Evolutionary conservation across 2,888 invertebrate genomes (phyloP).

Genomic region (Aquatica leii): DNA sequence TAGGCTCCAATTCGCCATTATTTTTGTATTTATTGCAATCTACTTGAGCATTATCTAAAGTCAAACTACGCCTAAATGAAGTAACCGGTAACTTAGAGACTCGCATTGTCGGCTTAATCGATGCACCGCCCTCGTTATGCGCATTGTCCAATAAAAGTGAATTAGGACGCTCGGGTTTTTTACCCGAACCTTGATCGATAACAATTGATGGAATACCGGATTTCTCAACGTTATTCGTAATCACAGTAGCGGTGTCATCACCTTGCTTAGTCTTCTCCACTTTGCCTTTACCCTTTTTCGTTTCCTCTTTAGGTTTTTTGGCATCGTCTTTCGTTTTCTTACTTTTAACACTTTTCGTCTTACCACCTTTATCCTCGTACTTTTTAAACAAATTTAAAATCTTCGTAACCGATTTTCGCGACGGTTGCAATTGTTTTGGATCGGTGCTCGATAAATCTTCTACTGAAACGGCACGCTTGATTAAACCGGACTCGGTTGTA

Average conservation of each 20-base stretch:
- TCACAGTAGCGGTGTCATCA: slow-evolving; percentile 42
- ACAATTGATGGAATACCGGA: background rate
- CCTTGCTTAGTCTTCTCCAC: slow-evolving; percentile 38
- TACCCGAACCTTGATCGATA: slow-evolving; percentile 27
- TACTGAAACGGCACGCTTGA: slow-evolving; percentile 76
- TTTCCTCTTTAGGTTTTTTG: slow-evolving; percentile 47
- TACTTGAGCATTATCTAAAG: slow-evolving; percentile 50
- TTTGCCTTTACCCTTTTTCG: slow-evolving; percentile 37
- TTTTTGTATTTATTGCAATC: too few species aligned
- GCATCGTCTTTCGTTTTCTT: slow-evolving; percentile 44
- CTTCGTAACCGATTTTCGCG: slow-evolving; percentile 74
- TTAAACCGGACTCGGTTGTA: slow-evolving; percentile 71
- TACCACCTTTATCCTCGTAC: slow-evolving; percentile 63
- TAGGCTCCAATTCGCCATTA: slow-evolving; percentile 37
- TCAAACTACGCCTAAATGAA: slow-evolving; percentile 56
- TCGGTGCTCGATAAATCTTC: slow-evolving; percentile 68
- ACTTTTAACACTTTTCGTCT: slow-evolving; percentile 47
- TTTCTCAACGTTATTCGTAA: slow-evolving; percentile 13
- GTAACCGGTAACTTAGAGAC: slow-evolving; percentile 56
- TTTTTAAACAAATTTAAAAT: slow-evolving; percentile 82
- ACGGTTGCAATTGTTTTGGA: slow-evolving; percentile 63
- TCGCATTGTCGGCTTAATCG: slow-evolving; percentile 47
- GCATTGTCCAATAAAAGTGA: slow-evolving; percentile 65
- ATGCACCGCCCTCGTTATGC: slow-evolving; percentile 59
- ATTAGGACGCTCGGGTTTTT: slow-evolving; percentile 65